A percentile compares a stretch with the other conserved stretches of the same genome.
These are phyloP conservation scores for Coranthus polyacanthus DNA, from an alignment of 2,797 vertebrate genomes.

Conservation along the genomic window DNA sequence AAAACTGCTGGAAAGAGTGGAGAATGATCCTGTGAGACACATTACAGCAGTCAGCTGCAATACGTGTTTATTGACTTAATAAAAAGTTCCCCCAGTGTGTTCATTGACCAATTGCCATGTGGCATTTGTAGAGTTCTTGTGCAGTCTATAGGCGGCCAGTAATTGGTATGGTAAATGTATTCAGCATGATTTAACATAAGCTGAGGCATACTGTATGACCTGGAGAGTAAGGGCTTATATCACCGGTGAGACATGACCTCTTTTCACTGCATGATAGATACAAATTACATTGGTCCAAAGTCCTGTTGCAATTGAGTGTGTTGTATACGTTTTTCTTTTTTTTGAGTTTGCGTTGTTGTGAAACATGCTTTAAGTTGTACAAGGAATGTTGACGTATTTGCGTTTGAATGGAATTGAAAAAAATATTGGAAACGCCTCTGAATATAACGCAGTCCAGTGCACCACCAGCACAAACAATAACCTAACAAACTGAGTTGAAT, in stretches of 20 bases:
- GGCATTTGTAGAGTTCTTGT: slow-evolving; percentile 16
- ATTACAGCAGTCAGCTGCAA: slow-evolving; percentile 13
- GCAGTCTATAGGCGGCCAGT: neutral
- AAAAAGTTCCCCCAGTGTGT: slow-evolving; percentile 20
- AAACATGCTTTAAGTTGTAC: neutral
- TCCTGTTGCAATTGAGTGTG: neutral
- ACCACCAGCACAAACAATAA: too few relatives aligned
- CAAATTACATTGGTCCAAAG: slow-evolving; percentile 1
- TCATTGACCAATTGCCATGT: slow-evolving; percentile 48
- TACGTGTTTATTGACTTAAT: slow-evolving; percentile 28
- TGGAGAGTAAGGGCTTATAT: too few relatives aligned
- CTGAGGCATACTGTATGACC: too few relatives aligned
- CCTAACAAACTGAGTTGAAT: too few relatives aligned
- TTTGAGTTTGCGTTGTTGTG: too few relatives aligned
- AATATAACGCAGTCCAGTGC: neutral
- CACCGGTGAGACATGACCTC: neutral
- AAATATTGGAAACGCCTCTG: too few relatives aligned
- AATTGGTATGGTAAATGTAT: too few relatives aligned
- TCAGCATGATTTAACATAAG: too few relatives aligned
- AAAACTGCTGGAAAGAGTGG: slow-evolving; percentile 19
- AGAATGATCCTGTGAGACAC: slow-evolving; percentile 6
- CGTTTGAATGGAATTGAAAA: too few relatives aligned
- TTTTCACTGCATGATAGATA: slow-evolving; percentile 1
- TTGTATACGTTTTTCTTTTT: neutral
- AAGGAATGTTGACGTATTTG: neutral